These are phyloP conservation scores for Ctenicera cuprea DNA, from an alignment of 2,888 invertebrate genomes.

Conservation along the genomic window DNA sequence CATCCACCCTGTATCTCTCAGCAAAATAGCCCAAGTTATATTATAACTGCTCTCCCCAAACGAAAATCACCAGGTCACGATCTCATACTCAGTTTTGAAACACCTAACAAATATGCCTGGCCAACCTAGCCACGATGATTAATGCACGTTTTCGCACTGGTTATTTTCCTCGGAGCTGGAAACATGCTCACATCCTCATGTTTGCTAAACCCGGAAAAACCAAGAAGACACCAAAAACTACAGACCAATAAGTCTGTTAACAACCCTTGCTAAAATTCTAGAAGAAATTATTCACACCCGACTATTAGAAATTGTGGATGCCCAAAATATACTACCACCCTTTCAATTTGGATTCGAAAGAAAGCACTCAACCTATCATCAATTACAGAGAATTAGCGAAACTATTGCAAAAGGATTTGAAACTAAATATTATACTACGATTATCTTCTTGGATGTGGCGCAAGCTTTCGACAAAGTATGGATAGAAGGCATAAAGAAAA, in stretches of 20 bases:
- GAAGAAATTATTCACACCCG: slow-evolving; percentile 55
- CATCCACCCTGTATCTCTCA: slow-evolving; percentile 17
- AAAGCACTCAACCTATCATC: slow-evolving; percentile 55
- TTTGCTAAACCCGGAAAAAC: too few species aligned
- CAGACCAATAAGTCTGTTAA: slow-evolving; percentile 55
- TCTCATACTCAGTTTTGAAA: slow-evolving; percentile 24
- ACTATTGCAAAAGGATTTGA: slow-evolving; percentile 46
- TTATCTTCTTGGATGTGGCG: slow-evolving; percentile 59
- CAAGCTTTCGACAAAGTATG: slow-evolving; percentile 47
- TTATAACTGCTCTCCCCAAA: slow-evolving; percentile 8
- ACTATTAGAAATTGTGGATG: slow-evolving; percentile 18
- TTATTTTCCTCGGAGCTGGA: slow-evolving; percentile 53
- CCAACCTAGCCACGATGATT: slow-evolving; percentile 47
- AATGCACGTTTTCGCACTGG: slow-evolving; percentile 45
- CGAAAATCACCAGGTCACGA: slow-evolving; percentile 26
- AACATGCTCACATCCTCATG: too few species aligned
- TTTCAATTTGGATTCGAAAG: slow-evolving; percentile 60
- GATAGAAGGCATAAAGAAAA: slow-evolving; percentile 18
- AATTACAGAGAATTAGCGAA: slow-evolving; percentile 54
- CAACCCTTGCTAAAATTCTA: slow-evolving; percentile 52
- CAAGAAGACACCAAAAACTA: too few species aligned
- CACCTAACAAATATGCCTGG: slow-evolving; percentile 47
- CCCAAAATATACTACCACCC: slow-evolving; percentile 9
- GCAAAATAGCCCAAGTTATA: slow-evolving; percentile 15
- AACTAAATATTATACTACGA: slow-evolving; percentile 53